These are phyloP conservation scores for Stictonetta naevosa DNA, from an alignment of 2,113 vertebrate species.

Conservation along the genomic window DNA sequence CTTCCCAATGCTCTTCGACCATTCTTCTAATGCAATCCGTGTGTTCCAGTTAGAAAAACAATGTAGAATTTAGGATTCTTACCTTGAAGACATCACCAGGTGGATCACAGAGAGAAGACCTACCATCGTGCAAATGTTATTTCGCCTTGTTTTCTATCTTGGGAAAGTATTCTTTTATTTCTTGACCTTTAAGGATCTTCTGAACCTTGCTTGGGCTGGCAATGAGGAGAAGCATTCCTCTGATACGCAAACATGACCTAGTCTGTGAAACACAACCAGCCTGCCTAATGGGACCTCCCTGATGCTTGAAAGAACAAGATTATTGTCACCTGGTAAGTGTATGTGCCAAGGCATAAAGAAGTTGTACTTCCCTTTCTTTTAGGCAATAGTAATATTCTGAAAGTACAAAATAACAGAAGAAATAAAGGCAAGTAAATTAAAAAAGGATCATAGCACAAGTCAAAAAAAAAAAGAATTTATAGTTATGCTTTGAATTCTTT, in stretches of 20 bases:
- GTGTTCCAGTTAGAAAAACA: neutral
- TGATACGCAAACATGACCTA: conserved; percentile 28
- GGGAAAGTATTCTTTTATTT: neutral
- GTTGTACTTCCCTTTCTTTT: neutral
- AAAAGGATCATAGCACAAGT: neutral
- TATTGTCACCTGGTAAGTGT: conserved; percentile 11
- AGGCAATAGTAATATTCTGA: neutral
- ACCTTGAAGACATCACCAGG: neutral
- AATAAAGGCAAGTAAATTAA: neutral
- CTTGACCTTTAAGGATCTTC: neutral
- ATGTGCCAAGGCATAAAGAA: neutral
- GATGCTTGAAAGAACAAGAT: conserved; percentile 14
- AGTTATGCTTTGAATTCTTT: no score
- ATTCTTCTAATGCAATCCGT: neutral
- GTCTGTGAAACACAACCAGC: conserved; percentile 10
- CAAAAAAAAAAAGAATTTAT: neutral
- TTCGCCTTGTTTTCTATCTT: neutral
- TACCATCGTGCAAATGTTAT: neutral
- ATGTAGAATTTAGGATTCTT: neutral
- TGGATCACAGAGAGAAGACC: neutral
- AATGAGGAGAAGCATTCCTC: conserved; percentile 3
- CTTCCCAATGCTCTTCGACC: neutral
- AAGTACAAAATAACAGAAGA: neutral
- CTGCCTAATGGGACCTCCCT: neutral
- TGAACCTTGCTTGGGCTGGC: neutral